A percentile compares a stretch with the other conserved stretches of the same genome.
phyloP scores from a whole-genome alignment of 2,888 invertebrate genomes.

The Rhagium mordax region DNA sequence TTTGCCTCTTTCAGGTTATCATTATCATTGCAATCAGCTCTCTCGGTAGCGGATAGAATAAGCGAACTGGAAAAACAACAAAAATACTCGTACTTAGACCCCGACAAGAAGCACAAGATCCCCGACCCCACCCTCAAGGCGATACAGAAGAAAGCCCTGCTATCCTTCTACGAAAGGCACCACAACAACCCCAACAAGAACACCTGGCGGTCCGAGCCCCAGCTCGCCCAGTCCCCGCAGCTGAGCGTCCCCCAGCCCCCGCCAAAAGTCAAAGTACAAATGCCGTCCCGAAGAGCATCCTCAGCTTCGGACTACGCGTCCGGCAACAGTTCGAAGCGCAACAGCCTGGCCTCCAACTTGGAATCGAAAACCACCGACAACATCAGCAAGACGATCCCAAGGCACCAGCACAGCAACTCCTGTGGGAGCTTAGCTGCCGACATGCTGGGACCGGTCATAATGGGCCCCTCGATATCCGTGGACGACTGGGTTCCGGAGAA shows the following conservation, averaged over 20 bases:
- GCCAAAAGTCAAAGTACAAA: constrained; percentile 68
- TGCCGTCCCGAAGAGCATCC: constrained; percentile 75
- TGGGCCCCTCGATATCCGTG: constrained; percentile 76
- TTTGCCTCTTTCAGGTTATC: constrained; percentile 61
- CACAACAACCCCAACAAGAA: constrained; percentile 66
- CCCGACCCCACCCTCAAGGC: constrained; percentile 84
- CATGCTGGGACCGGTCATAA: constrained; percentile 75
- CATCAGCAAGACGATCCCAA: constrained; percentile 63
- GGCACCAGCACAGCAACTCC: constrained; percentile 75
- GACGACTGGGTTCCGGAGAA: constrained; percentile 82
- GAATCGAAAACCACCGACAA: constrained; percentile 63
- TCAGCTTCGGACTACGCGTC: constrained; percentile 80
- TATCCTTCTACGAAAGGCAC: constrained; percentile 86
- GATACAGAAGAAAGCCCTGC: constrained; percentile 86
- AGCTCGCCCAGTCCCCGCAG: constrained; percentile 68
- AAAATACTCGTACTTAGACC: constrained; percentile 80
- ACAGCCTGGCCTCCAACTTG: constrained; percentile 64
- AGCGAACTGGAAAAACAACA: constrained; percentile 77
- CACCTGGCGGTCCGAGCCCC: constrained; percentile 76
- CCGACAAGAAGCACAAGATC: constrained; percentile 81
- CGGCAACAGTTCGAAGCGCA: constrained; percentile 69
- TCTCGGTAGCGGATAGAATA: constrained; percentile 79
- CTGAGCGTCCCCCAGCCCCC: constrained; percentile 65
- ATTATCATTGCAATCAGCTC: constrained; percentile 67
- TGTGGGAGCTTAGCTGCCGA: constrained; percentile 75